Evolutionary conservation across 2,797 vertebrate genomes (phyloP).

Genomic region (Antrozous pallidus): DNA sequence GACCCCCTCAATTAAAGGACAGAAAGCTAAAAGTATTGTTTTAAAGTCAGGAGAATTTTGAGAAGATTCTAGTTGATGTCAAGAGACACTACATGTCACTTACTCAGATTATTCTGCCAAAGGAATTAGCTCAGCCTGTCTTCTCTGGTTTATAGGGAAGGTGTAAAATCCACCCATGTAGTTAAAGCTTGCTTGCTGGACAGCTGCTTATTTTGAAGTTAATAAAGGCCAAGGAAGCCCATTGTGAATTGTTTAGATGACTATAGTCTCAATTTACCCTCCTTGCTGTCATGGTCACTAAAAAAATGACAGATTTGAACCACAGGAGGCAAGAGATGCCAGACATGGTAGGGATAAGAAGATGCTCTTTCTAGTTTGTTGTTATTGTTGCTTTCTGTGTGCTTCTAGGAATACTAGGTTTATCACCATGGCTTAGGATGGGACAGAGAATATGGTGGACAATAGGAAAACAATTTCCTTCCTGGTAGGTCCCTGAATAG

Average conservation of each 20-base stretch:
- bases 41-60: background rate
- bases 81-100: background rate
- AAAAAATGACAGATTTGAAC: conserved; percentile 19
- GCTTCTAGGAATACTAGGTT: background rate
- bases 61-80: background rate
- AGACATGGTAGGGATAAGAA: background rate
- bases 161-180: background rate
- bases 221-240: background rate
- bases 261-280: conserved; percentile 8
- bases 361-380: background rate
- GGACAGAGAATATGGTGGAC: background rate
- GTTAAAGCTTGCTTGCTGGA: background rate
- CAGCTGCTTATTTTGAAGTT: conserved; percentile 41
- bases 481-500: conserved; percentile 61
- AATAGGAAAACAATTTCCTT: conserved; percentile 65
- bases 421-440: background rate
- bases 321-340: background rate
- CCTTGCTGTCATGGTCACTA: conserved; percentile 3
- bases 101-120: background rate
- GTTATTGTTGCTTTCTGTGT: background rate
- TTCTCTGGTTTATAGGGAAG: conserved; percentile 20
- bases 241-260: conserved; percentile 11
- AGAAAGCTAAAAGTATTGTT: background rate
- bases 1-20: background rate
- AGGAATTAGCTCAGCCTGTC: background rate